phyloP scores from a whole-genome alignment of 2,113 vertebrate genomes.

The Sinocyclocheilus grahami region DNA sequence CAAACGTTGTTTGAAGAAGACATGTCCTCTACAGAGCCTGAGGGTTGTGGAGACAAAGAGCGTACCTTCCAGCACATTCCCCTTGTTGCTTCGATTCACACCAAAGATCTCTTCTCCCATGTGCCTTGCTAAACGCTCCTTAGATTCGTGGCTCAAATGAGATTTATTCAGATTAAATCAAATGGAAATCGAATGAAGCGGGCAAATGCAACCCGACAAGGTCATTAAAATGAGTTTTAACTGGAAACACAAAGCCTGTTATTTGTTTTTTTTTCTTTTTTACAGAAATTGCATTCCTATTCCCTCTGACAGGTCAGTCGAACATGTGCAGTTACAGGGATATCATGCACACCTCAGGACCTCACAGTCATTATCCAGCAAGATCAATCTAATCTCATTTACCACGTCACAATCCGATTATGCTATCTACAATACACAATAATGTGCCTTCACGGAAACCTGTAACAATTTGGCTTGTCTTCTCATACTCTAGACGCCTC shows the following conservation, averaged over 20 bases:
- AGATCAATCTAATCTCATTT: conserved; percentile 62
- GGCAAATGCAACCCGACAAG: conserved; percentile 6
- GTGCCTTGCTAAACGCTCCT: conserved; percentile 22
- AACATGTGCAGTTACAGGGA: conserved; percentile 33
- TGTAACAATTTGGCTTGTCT: conserved; percentile 54
- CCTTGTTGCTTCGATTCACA: conserved; percentile 25
- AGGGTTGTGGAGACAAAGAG: conserved; percentile 23
- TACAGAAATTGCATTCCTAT: conserved; percentile 27
- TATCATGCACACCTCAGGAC: conserved; percentile 26
- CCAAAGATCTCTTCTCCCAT: conserved; percentile 7
- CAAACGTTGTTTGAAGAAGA: conserved; percentile 13
- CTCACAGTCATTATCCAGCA: conserved; percentile 52
- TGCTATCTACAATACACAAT: conserved; percentile 41
- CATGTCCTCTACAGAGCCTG: conserved; percentile 1
- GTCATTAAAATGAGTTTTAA: conserved; percentile 30
- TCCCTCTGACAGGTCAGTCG: conserved; percentile 21
- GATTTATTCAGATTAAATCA: conserved; percentile 40
- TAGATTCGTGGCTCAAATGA: conserved; percentile 28
- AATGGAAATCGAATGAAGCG: conserved; percentile 41
- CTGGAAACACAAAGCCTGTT: not conserved
- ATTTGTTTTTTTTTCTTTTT: too few species aligned
- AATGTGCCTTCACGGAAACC: conserved; percentile 46
- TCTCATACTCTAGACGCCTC: conserved; percentile 19
- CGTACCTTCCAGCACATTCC: conserved; percentile 11
- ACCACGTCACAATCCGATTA: conserved; percentile 59